These are phyloP conservation scores for Toxotes jaculatrix DNA, from an alignment of 2,113 vertebrate genomes.

Conservation along the genomic window DNA sequence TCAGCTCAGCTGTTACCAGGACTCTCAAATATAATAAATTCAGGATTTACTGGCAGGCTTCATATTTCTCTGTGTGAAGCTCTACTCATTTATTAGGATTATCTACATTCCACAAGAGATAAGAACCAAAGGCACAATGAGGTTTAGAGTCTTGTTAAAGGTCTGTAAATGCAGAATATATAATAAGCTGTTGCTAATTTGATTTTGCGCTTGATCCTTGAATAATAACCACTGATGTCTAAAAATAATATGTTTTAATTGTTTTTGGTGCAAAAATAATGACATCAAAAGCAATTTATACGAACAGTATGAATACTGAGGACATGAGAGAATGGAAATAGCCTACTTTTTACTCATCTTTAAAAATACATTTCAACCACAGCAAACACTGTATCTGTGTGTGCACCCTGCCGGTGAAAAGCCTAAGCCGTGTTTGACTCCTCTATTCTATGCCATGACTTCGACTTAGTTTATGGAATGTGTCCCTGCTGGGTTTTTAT, in stretches of 20 bases:
- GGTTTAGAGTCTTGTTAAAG: conserved; percentile 79
- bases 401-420: conserved; percentile 44
- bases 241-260: conserved; percentile 78
- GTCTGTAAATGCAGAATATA: conserved; percentile 82
- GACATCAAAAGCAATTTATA: conserved; percentile 54
- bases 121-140: conserved; percentile 80
- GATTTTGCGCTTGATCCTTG: conserved; percentile 82
- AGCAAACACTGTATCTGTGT: conserved; percentile 44
- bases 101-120: conserved; percentile 85
- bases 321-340: background rate
- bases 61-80: conserved; percentile 81
- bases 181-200: conserved; percentile 84
- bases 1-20: conserved; percentile 78
- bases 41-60: conserved; percentile 81
- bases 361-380: conserved; percentile 22
- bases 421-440: conserved; percentile 24
- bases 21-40: conserved; percentile 83
- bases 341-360: conserved; percentile 22
- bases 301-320: conserved; percentile 14
- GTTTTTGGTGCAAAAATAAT: conserved; percentile 65
- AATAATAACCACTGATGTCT: conserved; percentile 75
- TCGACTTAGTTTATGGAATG: conserved; percentile 70
- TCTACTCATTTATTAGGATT: conserved; percentile 85
- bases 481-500: conserved; percentile 76
- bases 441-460: conserved; percentile 52